Base-by-base conservation (phyloP, 2,797 vertebrate genomes). In the Chelon labrosus region DNA sequence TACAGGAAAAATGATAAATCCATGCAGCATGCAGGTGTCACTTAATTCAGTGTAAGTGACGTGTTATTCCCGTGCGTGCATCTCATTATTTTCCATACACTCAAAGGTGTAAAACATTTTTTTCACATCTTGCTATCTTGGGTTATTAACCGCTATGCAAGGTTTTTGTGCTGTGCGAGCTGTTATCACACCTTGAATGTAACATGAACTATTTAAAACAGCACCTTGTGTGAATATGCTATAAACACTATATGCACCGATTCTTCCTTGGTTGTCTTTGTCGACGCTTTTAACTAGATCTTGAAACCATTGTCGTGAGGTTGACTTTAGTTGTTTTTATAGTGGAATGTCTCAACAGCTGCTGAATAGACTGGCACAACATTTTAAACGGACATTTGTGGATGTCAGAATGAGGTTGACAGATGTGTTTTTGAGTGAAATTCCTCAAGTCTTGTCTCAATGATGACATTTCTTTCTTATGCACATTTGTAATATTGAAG, bases 21-120 rank as follows among this genome's bases (percentile, higher is more conserved):
- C 42, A 12, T 52, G 51, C 22, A 49, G 27, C 50, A 27, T 27
- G 25, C 31, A 35, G 31, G 6, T 44, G 8, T 61, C 56, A 56
- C 58, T 51, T 65, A 52, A 65, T 50, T 56, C n/a, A 53, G n/a
- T 11, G 13, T 6, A 55, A 17, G 25, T 31, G 44, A 16, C 17
- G 39, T 7, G 3, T 52, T 39, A 47, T 60, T 56, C 20, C 12
- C 3, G 2, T 19, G 20, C 42, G 20, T 65, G 31, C 13, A 27
- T 65, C 25, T 51, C 13, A 46, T 56, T 54, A 47, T 14, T 63
- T 47, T 13, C 14, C 47, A 22, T 25, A 35, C 11, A 17, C 41
- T 19, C 35, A 17, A 59, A 38, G 38, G 47, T 67, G 27, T 64
- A 17, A 56, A 47, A 19, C 5, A 47, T 9, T n/a, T 47, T 27